Evolutionary conservation across 2,113 vertebrate species (phyloP), one percentile per base, ranked within the genome.

Genomic region (Phalacrocorax carbo): DNA sequence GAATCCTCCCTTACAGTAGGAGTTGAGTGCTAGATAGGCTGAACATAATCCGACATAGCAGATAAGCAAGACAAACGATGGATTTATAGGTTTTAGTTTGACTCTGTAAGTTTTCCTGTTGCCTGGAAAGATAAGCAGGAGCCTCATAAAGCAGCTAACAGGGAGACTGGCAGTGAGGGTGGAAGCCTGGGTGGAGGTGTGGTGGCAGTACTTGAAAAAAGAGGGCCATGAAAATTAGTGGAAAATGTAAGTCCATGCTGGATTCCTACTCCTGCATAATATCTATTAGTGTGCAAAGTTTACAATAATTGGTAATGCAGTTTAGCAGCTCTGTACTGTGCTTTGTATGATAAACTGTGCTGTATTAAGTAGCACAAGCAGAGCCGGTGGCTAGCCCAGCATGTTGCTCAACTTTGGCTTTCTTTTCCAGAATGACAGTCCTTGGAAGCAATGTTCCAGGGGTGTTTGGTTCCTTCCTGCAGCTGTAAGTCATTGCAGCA

Each of bases 401-500:
- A 7, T 15, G 57, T 95, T 95, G 73, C 81, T 94, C 61, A 94
- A 68, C 81, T 95, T 91, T 79, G 61, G 89, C 90, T 95, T 76
- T 69, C 54, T 82, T 93, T 69, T 91, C 30, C 46, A 88, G 90
- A 80, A 86, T 62, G 82, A 80, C 76, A 80, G 46, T 93, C 60
- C 71, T 93, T 88, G 95, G 82, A 89, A 96, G 80, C 84, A 52
- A 8, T 86, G 54, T 92, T 97, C 49, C 72, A 81, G 91, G 80
- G 69, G 42, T 81, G 79, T 91, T 95, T 76, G 77, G 70, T 92
- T 96, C 83, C 82, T 89, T 90, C 92, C 81, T 7, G 21, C 77
- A 87, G 86, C 94, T 97, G 92, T 78, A 70, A 87, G 69, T 93
- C 81, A 76, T 55, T 86, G 82, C 83, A 95, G 76, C 84, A 88